phyloP scores from a whole-genome alignment of 2,888 invertebrate genomes.

The Cephalotes varians region DNA sequence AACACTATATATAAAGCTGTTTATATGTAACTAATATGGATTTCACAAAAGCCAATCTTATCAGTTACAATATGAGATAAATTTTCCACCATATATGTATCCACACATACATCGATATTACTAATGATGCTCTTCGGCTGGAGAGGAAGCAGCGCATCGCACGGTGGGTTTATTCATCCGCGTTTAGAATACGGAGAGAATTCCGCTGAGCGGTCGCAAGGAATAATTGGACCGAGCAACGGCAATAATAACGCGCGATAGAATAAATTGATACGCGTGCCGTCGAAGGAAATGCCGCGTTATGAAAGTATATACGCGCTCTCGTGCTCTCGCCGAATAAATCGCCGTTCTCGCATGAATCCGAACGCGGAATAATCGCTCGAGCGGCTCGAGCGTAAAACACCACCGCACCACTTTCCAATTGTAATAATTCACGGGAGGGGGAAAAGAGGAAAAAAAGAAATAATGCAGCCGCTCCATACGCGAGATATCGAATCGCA shows the following conservation, averaged over 20 bases:
- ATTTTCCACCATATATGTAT: background rate
- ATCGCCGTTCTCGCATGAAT: slow-evolving; percentile 55
- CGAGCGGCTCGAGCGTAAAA: slow-evolving; percentile 29
- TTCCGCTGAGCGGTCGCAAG: slow-evolving; percentile 13
- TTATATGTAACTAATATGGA: background rate
- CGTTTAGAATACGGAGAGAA: slow-evolving; percentile 23
- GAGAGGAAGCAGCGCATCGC: slow-evolving; percentile 1
- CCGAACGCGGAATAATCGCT: slow-evolving; percentile 55
- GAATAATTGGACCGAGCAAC: slow-evolving; percentile 42
- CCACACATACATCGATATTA: background rate
- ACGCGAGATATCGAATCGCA: slow-evolving; percentile 17
- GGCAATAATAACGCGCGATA: slow-evolving; percentile 31
- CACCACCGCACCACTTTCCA: background rate
- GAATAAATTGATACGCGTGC: slow-evolving; percentile 35
- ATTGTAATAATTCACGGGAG: slow-evolving; percentile 17
- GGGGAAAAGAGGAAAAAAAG: background rate
- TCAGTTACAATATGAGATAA: background rate
- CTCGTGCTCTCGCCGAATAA: slow-evolving; percentile 47
- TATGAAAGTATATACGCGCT: slow-evolving; percentile 38
- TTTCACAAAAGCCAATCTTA: background rate
- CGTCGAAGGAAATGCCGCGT: slow-evolving; percentile 45
- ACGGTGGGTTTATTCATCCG: slow-evolving; percentile 18
- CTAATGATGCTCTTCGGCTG: background rate
- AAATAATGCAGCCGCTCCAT: slow-evolving; percentile 1
- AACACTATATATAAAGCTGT: background rate